Base-by-base conservation (phyloP, 2,113 vertebrate species). In the Caretta caretta region DNA sequence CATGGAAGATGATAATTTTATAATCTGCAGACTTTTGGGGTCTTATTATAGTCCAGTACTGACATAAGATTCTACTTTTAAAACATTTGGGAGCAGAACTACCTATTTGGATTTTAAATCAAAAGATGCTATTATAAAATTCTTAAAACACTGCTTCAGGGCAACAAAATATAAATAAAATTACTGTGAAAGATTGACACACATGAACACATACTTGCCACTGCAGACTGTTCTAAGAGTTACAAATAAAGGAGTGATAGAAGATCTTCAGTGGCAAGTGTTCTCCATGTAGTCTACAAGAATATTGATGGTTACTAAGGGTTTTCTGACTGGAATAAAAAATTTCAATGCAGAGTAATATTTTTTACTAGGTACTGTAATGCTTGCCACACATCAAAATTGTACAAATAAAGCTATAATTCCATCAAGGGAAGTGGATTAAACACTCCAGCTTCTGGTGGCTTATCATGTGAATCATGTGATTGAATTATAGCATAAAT, bases 401-500 rank as follows among this genome's bases (percentile, higher is more conserved):
- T n/a, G 56, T 75, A 75, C 10, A 57, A 42, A n/a, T 3, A 83
- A n/a, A 69, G 1, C 3, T 35, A 0, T 65, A 83, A 95, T 92
- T 38, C 83, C 35, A 93, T n/a, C 14, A 86, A 92, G 29, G 0
- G 0, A 35, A 80, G 59, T 69, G 83, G 91, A 46, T 90, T 93
- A 95, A 86, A 20, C n/a, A 86, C 85, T 83, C 72, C 42, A 69
- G 51, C 25, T 91, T 87, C 80, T 86, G 48, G 48, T 2, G 94
- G 91, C 19, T 75, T 78, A 88, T 75, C 72, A 93, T 51, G 81
- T 62, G 80, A 79, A 14, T 8, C 1, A 8, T 14, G 69, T n/a
- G 19, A 92, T 11, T 22, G 62, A 89, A 91, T 86, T 97, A 88
- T 89, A 95, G 79, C 90, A 81, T 87, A 93, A 93, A 95, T 95